Conservation (phyloP, 2,888 invertebrate genomes). For the Tethea ocularis region DNA sequence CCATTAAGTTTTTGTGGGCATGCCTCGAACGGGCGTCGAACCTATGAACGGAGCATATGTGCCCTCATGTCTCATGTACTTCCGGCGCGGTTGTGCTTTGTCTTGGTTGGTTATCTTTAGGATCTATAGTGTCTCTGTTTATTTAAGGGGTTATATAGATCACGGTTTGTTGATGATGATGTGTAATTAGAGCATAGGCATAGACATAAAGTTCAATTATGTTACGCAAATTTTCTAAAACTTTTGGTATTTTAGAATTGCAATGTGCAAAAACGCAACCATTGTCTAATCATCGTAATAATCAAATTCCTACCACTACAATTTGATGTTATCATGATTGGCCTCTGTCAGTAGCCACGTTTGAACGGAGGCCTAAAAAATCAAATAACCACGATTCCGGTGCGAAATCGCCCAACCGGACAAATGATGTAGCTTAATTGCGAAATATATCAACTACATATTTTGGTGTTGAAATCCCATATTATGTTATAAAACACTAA, state of each 20-base stretch:
- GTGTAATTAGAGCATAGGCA: neutral
- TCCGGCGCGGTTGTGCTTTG: slow-evolving; percentile 5
- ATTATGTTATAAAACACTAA: neutral
- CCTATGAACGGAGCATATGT: slow-evolving; percentile 34
- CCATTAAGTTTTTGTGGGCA: slow-evolving; percentile 45
- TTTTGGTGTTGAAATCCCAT: neutral
- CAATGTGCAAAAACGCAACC: neutral
- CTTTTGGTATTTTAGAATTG: neutral
- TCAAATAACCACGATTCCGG: slow-evolving; percentile 46
- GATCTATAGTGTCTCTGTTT: too few relatives aligned
- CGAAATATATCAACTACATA: neutral
- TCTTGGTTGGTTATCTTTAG: neutral
- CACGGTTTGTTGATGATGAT: neutral
- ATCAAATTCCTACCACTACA: neutral
- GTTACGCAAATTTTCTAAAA: neutral
- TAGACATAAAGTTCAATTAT: too few relatives aligned
- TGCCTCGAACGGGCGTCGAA: slow-evolving; percentile 54
- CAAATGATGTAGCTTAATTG: slow-evolving; percentile 11
- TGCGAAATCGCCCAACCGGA: slow-evolving; percentile 37
- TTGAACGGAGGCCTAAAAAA: slow-evolving; percentile 36
- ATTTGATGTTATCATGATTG: neutral
- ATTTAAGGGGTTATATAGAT: neutral
- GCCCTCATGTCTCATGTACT: slow-evolving; percentile 22
- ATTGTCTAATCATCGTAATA: neutral
- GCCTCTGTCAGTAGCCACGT: slow-evolving; percentile 3